Percentiles rank a stretch among this genome's conserved stretches.
These are phyloP conservation scores for Erebia epiphron DNA, from an alignment of 2,888 invertebrate genomes.

Conservation along the genomic window DNA sequence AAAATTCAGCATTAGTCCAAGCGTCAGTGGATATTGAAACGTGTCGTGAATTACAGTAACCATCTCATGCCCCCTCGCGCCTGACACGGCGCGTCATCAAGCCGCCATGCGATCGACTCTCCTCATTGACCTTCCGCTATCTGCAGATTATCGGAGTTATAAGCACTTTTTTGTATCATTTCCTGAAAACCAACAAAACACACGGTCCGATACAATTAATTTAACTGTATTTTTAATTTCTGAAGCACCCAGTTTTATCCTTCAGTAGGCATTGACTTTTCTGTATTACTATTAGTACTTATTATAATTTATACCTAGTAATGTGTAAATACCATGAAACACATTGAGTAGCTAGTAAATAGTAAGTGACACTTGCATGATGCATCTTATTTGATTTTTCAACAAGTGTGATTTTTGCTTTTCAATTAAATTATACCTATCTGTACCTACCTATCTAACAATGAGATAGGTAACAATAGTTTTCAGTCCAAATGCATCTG, in stretches of 20 bases:
- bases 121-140: slow-evolving; percentile 81
- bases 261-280: background rate
- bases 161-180: slow-evolving; percentile 40
- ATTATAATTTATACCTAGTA: background rate
- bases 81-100: slow-evolving; percentile 49
- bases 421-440: no score
- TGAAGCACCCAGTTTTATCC: background rate
- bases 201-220: background rate
- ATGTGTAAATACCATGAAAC: no score
- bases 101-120: slow-evolving; percentile 70
- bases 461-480: background rate
- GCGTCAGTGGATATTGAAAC: slow-evolving; percentile 20
- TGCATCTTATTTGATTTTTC: no score
- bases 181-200: slow-evolving; percentile 31
- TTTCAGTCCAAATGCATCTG: slow-evolving; percentile 33
- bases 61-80: slow-evolving; percentile 23
- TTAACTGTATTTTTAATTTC: background rate
- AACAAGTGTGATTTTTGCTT: no score
- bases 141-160: slow-evolving; percentile 66
- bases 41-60: slow-evolving; percentile 12
- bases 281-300: background rate
- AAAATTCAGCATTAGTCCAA: background rate
- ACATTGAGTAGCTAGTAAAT: no score
- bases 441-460: no score
- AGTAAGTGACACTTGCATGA: no score